Evolutionary conservation across 2,113 vertebrate genomes (phyloP).

Genomic region (Tonatia bakeri): DNA sequence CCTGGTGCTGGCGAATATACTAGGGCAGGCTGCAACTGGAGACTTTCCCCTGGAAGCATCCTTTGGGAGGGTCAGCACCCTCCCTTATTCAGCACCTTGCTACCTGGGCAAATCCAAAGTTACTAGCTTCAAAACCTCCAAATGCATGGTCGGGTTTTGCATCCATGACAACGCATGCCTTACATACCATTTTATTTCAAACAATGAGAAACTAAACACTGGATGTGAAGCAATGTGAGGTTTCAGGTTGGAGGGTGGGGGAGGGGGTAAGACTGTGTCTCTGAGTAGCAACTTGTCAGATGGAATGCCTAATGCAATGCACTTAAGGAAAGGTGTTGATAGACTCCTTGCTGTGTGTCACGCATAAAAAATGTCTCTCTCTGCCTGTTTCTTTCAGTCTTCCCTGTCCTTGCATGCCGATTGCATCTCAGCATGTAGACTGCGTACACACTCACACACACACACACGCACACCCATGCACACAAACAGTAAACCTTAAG

Average conservation of each 20-base stretch:
- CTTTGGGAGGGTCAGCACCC: background rate
- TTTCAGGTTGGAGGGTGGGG: conserved; percentile 43
- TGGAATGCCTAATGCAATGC: conserved; percentile 62
- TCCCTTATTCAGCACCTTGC: background rate
- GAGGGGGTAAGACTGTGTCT: conserved; percentile 53
- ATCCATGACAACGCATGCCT: conserved; percentile 77
- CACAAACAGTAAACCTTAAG: background rate
- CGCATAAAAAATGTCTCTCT: conserved; percentile 51
- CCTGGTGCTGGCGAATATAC: background rate
- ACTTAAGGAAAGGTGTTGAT: conserved; percentile 70
- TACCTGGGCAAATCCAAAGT: conserved; percentile 58
- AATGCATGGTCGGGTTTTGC: conserved; percentile 34
- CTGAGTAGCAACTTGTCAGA: conserved; percentile 70
- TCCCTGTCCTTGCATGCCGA: conserved; percentile 2
- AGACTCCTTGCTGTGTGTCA: conserved; percentile 57
- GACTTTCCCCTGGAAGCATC: background rate
- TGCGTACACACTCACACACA: background rate
- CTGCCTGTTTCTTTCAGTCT: background rate
- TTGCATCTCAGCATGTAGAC: conserved; percentile 19
- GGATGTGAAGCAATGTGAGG: conserved; percentile 62
- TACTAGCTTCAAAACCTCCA: conserved; percentile 51
- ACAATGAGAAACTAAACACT: conserved; percentile 80
- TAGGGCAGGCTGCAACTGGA: accelerated
- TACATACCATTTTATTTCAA: conserved; percentile 73
- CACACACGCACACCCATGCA: background rate